These are phyloP conservation scores for Sycobia sp. DNA, from an alignment of 1,140 invertebrate genomes.

Conservation along the genomic window DNA sequence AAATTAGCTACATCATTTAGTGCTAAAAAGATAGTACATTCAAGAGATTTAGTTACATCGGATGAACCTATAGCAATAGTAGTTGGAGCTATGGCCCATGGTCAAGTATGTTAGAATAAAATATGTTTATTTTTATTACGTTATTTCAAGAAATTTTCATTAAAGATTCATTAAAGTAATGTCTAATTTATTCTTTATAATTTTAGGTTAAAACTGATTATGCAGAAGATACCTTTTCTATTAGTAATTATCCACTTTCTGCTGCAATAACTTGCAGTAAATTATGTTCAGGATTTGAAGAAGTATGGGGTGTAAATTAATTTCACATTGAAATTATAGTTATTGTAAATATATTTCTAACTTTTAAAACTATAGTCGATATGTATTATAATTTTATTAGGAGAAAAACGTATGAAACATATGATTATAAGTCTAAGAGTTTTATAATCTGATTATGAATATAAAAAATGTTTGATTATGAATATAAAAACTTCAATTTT, in stretches of 20 bases:
- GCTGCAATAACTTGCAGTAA: constrained; percentile 96
- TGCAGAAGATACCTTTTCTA: constrained; percentile 86
- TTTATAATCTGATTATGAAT: no score
- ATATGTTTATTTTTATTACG: no score
- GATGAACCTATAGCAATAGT: constrained; percentile 88
- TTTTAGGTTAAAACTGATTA: constrained; percentile 84
- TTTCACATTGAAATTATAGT: no score
- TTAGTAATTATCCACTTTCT: constrained; percentile 95
- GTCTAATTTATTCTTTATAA: constrained; percentile 20
- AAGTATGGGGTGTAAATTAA: constrained; percentile 87
- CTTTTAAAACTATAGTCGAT: no score
- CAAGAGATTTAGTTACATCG: constrained; percentile 79
- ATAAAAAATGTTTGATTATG: no score
- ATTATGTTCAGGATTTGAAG: constrained; percentile 96
- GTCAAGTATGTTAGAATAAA: constrained; percentile 69
- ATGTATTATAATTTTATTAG: no score
- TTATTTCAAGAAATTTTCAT: no score
- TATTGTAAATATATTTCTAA: no score
- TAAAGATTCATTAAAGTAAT: no score
- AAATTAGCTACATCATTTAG: constrained; percentile 93
- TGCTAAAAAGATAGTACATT: constrained; percentile 77
- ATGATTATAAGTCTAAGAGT: no score
- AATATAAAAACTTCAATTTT: no score
- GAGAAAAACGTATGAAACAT: no score
- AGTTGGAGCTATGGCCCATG: constrained; percentile 97